These are phyloP conservation scores for Dendropsophus ebraccatus DNA, from an alignment of 2,113 vertebrate genomes.

Conservation along the genomic window DNA sequence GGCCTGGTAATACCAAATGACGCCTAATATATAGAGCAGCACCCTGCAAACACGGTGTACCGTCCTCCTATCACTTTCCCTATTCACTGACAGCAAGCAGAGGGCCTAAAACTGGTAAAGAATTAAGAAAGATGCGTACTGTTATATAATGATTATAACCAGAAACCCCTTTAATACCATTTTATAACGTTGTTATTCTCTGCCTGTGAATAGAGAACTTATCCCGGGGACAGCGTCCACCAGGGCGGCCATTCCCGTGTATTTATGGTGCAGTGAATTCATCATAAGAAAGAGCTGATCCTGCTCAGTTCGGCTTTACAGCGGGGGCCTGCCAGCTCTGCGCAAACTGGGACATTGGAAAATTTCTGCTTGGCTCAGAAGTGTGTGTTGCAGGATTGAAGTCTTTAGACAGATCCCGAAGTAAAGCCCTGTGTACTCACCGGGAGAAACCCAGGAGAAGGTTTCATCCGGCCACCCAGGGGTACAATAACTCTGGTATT, in stretches of 20 bases:
- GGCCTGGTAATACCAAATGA: background rate
- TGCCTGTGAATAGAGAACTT: background rate
- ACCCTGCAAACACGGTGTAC: background rate
- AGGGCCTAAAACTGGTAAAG: background rate
- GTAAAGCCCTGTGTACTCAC: slow-evolving; percentile 17
- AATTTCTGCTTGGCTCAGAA: slow-evolving; percentile 33
- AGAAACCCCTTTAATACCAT: background rate
- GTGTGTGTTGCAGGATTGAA: slow-evolving; percentile 17
- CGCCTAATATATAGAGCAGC: background rate
- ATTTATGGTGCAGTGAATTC: slow-evolving; percentile 20
- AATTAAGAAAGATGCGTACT: too few species aligned
- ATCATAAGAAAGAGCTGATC: slow-evolving; percentile 33
- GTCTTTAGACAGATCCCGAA: slow-evolving; percentile 6
- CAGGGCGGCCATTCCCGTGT: background rate
- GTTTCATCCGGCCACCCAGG: slow-evolving; percentile 5
- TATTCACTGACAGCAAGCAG: background rate
- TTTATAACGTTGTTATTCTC: background rate
- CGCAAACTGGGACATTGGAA: slow-evolving; percentile 7
- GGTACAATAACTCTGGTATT: background rate
- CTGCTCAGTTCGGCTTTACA: background rate
- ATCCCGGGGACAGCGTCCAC: background rate
- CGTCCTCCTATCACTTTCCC: too few species aligned
- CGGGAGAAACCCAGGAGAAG: background rate
- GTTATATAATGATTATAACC: background rate
- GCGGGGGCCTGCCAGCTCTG: background rate